Evolutionary conservation across 2,113 vertebrate genomes (phyloP).

Genomic region (Corydoras sp.): DNA sequence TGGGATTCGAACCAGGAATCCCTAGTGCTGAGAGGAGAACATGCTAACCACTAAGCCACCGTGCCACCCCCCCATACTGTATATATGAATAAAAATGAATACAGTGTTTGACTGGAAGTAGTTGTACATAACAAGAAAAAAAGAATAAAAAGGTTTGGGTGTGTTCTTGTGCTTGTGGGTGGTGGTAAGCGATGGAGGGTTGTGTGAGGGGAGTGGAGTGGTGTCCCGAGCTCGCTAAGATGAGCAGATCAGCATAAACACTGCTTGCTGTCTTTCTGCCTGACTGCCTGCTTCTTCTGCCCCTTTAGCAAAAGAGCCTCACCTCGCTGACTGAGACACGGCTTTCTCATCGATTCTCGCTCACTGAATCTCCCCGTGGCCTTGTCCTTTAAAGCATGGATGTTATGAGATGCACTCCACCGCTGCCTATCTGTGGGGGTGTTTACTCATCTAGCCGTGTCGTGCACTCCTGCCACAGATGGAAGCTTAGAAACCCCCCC

Average conservation of each 20-base stretch:
- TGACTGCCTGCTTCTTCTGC: slow-evolving; percentile 46
- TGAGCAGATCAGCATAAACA: slow-evolving; percentile 32
- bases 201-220: not conserved
- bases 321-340: slow-evolving; percentile 49
- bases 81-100: too few relatives aligned
- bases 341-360: slow-evolving; percentile 54
- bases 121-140: too few relatives aligned
- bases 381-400: slow-evolving; percentile 51
- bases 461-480: not conserved
- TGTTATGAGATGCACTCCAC: slow-evolving; percentile 40
- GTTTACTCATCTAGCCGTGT: slow-evolving; percentile 6
- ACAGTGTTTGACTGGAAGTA: too few relatives aligned
- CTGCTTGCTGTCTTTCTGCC: slow-evolving; percentile 48
- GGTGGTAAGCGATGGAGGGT: slow-evolving; percentile 6
- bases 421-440: slow-evolving; percentile 10
- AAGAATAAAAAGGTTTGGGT: not conserved
- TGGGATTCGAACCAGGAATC: too few relatives aligned
- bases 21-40: too few relatives aligned
- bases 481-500: too few relatives aligned
- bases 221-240: not conserved
- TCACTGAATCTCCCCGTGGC: slow-evolving; percentile 53
- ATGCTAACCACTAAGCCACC: too few relatives aligned
- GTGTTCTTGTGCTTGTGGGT: slow-evolving; percentile 1
- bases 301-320: slow-evolving; percentile 40
- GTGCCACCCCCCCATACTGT: too few relatives aligned